Conservation (phyloP, 2,113 vertebrate species). For the Dicerorhinus sumatrensis region DNA sequence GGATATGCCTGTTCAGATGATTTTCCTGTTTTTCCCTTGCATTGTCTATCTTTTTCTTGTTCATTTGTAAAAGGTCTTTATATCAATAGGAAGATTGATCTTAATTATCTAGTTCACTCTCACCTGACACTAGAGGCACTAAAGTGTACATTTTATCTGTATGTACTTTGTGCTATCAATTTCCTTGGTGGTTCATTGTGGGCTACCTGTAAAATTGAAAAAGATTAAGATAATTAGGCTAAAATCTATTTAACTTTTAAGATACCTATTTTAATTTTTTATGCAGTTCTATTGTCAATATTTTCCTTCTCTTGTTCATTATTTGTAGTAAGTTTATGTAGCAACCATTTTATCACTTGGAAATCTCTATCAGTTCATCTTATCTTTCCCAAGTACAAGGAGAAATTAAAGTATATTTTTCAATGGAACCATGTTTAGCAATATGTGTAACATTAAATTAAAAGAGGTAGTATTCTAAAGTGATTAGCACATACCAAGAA, state of each 20-base stretch:
- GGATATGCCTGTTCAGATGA: neutral
- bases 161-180: conserved; percentile 46
- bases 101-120: neutral
- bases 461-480: conserved; percentile 16
- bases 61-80: conserved; percentile 17
- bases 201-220: conserved; percentile 43
- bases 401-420: conserved; percentile 65
- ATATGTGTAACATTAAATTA: conserved; percentile 16
- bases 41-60: neutral
- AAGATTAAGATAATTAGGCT: conserved; percentile 60
- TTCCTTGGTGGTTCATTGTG: conserved; percentile 47
- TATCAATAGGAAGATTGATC: neutral
- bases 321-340: conserved; percentile 67
- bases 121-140: neutral
- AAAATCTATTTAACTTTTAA: conserved; percentile 42
- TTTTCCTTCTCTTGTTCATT: conserved; percentile 63
- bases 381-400: conserved; percentile 42
- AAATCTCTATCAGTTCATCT: conserved; percentile 32
- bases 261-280: conserved; percentile 59
- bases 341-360: conserved; percentile 53
- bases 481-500: conserved; percentile 15
- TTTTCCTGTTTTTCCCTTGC: neutral
- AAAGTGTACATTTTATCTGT: neutral
- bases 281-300: conserved; percentile 30
- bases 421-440: conserved; percentile 7